Evolutionary conservation across 2,113 vertebrate species (phyloP).

Genomic region (Oncorhynchus kisutch): DNA sequence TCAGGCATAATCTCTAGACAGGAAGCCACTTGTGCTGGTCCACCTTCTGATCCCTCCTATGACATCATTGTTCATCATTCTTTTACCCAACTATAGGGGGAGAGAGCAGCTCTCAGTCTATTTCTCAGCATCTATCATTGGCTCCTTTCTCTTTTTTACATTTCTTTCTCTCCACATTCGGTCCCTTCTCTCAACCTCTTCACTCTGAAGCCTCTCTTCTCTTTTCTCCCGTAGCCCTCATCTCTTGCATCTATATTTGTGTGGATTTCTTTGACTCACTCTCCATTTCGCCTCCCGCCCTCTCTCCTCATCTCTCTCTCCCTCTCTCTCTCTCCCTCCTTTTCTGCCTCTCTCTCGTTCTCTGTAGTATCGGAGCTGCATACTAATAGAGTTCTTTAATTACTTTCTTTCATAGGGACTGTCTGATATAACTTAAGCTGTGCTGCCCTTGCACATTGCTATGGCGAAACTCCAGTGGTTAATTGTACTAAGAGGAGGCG

Average conservation of each 20-base stretch:
- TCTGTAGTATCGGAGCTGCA: constrained; percentile 70
- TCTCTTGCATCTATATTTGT: background rate
- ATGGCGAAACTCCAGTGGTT: constrained; percentile 82
- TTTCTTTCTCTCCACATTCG: constrained; percentile 14
- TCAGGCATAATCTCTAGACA: too few species aligned
- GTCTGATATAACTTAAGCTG: constrained; percentile 67
- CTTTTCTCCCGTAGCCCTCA: background rate
- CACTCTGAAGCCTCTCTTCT: constrained; percentile 23
- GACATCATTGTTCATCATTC: background rate
- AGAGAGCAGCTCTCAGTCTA: background rate
- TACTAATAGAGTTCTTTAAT: constrained; percentile 88
- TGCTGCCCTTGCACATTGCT: constrained; percentile 76
- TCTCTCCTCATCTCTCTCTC: background rate
- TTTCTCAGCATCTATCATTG: background rate
- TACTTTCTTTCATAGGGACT: constrained; percentile 80
- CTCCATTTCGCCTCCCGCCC: background rate
- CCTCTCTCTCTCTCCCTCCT: background rate
- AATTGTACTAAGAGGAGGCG: constrained; percentile 60
- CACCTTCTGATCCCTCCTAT: constrained; percentile 4
- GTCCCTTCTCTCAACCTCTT: constrained; percentile 21
- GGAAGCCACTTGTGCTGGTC: background rate
- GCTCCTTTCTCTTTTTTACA: constrained; percentile 24
- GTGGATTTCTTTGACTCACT: background rate
- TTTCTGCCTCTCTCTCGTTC: constrained; percentile 39
- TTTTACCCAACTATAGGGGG: background rate